A percentile compares a stretch with the other conserved stretches of the same genome.
phyloP scores from a whole-genome alignment of 2,888 invertebrate genomes.

The Patella ulyssiponensis region DNA sequence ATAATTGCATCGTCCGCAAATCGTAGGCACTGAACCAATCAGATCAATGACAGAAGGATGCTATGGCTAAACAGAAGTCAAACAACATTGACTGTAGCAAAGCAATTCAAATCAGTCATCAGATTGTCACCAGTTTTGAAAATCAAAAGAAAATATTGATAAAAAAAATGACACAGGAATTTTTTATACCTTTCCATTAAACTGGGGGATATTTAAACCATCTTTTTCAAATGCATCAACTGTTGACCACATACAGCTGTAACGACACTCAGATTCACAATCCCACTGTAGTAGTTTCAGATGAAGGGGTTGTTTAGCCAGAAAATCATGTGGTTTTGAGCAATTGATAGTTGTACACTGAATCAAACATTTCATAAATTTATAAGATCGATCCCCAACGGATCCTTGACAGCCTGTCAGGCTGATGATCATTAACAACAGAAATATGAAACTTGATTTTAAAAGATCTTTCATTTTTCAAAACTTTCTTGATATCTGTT shows the following conservation, averaged over 20 bases:
- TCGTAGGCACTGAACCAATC: background rate
- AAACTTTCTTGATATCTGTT: no score
- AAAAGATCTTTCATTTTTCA: no score
- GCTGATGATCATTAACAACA: constrained; percentile 3
- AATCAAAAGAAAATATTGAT: no score
- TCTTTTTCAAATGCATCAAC: constrained; percentile 83
- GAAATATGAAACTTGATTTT: background rate
- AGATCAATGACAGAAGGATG: background rate
- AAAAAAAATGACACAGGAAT: no score
- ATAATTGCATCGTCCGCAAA: no score
- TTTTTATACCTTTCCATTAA: constrained; percentile 87
- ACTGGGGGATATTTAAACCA: constrained; percentile 86
- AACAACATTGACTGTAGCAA: background rate
- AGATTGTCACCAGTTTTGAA: no score
- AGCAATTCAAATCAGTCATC: no score
- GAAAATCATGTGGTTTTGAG: constrained; percentile 29
- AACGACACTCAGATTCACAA: constrained; percentile 90
- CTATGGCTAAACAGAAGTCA: background rate
- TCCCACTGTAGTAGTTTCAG: constrained; percentile 77
- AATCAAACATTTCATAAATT: constrained; percentile 54
- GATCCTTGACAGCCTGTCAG: constrained; percentile 39
- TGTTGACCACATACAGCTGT: constrained; percentile 94
- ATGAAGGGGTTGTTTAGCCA: constrained; percentile 48
- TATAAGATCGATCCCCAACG: constrained; percentile 57
- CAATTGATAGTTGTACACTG: constrained; percentile 50